Evolutionary conservation across 1,140 invertebrate genomes (phyloP).

Genomic region (Wiebesia pumilae): DNA sequence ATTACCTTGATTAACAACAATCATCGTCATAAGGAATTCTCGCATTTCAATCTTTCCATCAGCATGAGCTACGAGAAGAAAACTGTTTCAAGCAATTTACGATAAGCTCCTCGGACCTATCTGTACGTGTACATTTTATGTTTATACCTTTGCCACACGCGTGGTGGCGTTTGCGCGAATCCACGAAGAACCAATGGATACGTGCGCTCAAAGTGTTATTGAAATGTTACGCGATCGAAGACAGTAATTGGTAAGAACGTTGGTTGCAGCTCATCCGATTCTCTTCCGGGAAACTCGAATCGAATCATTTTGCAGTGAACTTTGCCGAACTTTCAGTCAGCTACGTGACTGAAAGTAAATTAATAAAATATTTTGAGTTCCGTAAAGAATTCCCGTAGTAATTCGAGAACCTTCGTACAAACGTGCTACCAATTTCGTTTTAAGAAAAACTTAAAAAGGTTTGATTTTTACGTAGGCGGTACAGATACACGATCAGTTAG

Average conservation of each 20-base stretch:
- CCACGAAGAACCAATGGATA: background rate
- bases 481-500: no score
- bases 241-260: slow-evolving; percentile 1
- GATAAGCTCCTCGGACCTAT: background rate
- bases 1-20: slow-evolving; percentile 50
- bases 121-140: background rate
- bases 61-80: background rate
- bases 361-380: no score
- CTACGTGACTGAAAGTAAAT: no score
- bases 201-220: slow-evolving; percentile 14
- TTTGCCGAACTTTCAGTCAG: background rate
- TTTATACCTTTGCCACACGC: background rate
- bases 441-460: no score
- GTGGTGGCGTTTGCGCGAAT: background rate
- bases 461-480: no score
- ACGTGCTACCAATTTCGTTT: no score
- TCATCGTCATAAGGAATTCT: slow-evolving; percentile 25
- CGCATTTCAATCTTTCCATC: slow-evolving; percentile 14
- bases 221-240: slow-evolving; percentile 4
- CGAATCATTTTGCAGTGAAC: background rate
- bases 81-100: slow-evolving; percentile 18
- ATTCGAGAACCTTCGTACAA: no score
- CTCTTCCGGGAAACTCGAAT: background rate
- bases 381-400: no score
- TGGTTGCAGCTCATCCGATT: background rate